A percentile compares a stretch with the other conserved stretches of the same genome.
These are phyloP conservation scores for Cryptomyrus ogoouensis DNA, from an alignment of 2,113 vertebrate species.

Conservation along the genomic window DNA sequence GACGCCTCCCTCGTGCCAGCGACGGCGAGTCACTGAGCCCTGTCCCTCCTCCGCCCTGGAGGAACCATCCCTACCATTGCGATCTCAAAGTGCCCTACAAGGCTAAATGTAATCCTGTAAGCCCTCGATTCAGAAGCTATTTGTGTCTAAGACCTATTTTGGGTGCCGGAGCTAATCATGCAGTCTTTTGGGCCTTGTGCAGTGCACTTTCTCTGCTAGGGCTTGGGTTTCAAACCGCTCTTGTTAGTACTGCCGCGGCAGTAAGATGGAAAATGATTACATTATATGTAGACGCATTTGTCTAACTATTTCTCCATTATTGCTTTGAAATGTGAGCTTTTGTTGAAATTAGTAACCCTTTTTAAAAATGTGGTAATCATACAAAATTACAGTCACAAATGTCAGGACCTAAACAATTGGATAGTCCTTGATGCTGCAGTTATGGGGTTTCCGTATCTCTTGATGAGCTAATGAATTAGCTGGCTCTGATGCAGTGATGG, in stretches of 20 bases:
- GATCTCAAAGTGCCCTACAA: slow-evolving; percentile 13
- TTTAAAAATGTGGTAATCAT: not conserved
- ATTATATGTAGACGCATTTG: not conserved
- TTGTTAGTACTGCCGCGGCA: not conserved
- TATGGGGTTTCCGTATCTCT: not conserved
- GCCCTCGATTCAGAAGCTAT: not conserved
- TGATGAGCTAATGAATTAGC: not conserved
- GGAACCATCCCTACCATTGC: not conserved
- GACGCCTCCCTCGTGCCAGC: not conserved
- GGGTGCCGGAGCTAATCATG: not conserved
- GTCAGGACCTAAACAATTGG: not conserved
- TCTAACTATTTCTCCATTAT: not conserved
- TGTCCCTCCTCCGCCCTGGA: not conserved
- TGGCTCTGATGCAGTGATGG: not conserved
- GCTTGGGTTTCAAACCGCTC: not conserved
- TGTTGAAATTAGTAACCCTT: not conserved
- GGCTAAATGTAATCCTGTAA: slow-evolving; percentile 8
- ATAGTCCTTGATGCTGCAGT: not conserved
- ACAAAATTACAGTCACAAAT: not conserved
- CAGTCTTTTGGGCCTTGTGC: not conserved
- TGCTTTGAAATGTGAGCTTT: not conserved
- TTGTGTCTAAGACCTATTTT: not conserved
- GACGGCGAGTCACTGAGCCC: not conserved
- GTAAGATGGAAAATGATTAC: slow-evolving; percentile 5
- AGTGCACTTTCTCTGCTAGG: not conserved